These are phyloP conservation scores for Tonatia bakeri DNA, from an alignment of 2,113 vertebrate species.

Conservation along the genomic window DNA sequence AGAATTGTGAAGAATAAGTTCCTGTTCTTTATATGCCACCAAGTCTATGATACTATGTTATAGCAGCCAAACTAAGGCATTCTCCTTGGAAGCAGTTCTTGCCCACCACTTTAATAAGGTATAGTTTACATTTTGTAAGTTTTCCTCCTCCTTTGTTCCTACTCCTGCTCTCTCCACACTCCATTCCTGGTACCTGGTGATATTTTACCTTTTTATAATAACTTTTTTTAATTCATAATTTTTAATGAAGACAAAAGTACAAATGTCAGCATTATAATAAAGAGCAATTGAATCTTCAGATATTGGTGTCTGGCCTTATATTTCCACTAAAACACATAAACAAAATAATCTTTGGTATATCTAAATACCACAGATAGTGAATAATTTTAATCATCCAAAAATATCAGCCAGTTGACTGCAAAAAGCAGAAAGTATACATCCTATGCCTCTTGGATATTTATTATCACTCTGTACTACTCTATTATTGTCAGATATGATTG, in stretches of 20 bases:
- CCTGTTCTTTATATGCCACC: neutral
- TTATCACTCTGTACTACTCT: neutral
- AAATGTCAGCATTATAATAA: neutral
- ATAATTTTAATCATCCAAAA: neutral
- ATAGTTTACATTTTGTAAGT: neutral
- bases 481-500: neutral
- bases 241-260: neutral
- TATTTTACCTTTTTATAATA: constrained; percentile 39
- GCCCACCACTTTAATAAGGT: neutral
- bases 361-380: neutral
- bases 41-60: neutral
- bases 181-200: constrained; percentile 47
- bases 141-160: neutral
- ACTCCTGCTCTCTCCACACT: neutral
- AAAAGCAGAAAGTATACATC: neutral
- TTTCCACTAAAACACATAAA: neutral
- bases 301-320: neutral
- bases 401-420: neutral
- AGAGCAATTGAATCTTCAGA: neutral
- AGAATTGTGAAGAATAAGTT: neutral
- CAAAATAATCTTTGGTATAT: neutral
- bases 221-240: constrained; percentile 1
- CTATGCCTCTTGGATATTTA: neutral
- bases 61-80: neutral
- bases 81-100: neutral